Evolutionary conservation across 2,888 invertebrate genomes (phyloP).

Genomic region (Phortica okadai): DNA sequence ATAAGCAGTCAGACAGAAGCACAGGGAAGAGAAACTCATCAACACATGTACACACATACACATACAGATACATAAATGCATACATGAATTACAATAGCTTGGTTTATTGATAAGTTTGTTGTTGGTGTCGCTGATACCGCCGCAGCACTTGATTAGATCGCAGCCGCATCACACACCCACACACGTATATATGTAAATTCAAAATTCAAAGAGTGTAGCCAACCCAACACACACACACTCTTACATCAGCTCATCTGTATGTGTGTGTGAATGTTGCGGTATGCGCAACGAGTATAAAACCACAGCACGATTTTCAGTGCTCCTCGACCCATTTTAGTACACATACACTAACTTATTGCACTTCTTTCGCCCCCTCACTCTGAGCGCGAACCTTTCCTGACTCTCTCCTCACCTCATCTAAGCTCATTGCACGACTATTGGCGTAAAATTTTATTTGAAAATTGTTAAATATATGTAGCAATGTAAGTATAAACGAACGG

Average conservation of each 20-base stretch:
- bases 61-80: background rate
- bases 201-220: background rate
- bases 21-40: too few relatives aligned
- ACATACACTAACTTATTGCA: background rate
- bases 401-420: background rate
- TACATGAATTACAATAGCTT: background rate
- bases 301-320: constrained; percentile 15
- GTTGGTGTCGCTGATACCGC: constrained; percentile 14
- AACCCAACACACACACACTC: background rate
- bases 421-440: background rate
- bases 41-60: background rate
- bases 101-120: constrained; percentile 25
- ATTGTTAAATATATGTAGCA: constrained; percentile 30
- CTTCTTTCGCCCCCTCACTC: background rate
- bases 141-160: constrained; percentile 25
- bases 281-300: constrained; percentile 5
- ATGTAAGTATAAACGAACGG: background rate
- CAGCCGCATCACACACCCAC: background rate
- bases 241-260: background rate
- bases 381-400: background rate
- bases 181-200: background rate
- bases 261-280: constrained; percentile 3
- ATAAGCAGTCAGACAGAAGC: background rate
- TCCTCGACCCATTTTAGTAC: background rate
- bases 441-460: constrained; percentile 30